phyloP scores from a whole-genome alignment of 1,140 invertebrate genomes.

The Trinorchestia longiramus region DNA sequence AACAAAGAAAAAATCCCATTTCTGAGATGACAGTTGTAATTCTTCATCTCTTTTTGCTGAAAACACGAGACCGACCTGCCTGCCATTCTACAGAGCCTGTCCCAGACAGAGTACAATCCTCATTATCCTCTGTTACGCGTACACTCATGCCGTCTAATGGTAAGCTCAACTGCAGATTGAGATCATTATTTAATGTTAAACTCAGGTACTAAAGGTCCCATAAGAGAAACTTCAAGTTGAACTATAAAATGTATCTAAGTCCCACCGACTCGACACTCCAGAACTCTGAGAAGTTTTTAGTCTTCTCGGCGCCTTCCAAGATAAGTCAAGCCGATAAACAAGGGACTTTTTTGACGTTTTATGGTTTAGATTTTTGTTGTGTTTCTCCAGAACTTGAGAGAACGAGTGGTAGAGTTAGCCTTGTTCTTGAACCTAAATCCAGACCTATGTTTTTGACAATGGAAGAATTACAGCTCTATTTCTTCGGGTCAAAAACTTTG shows the following conservation, averaged over 20 bases:
- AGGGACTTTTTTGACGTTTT: background rate
- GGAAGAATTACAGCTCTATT: too few species aligned
- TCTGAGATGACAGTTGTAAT: too few species aligned
- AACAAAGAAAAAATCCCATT: too few species aligned
- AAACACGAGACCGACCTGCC: too few species aligned
- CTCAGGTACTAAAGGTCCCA: background rate
- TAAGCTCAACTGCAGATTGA: background rate
- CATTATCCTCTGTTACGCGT: background rate
- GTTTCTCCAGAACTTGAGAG: constrained; percentile 8
- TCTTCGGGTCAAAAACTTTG: too few species aligned
- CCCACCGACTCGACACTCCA: background rate
- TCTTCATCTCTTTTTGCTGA: too few species aligned
- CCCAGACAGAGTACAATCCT: background rate
- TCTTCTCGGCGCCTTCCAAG: background rate
- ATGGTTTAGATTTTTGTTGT: background rate
- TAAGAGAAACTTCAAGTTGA: background rate
- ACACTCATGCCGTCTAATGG: background rate
- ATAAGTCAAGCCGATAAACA: constrained; percentile 25
- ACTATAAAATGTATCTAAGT: background rate
- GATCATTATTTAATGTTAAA: background rate
- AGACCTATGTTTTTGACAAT: background rate
- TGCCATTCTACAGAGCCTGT: too few species aligned
- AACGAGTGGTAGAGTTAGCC: background rate
- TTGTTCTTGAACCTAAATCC: background rate
- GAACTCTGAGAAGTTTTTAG: background rate